Evolutionary conservation across 2,113 vertebrate genomes (phyloP).

Genomic region (Planiliza haematocheilus): DNA sequence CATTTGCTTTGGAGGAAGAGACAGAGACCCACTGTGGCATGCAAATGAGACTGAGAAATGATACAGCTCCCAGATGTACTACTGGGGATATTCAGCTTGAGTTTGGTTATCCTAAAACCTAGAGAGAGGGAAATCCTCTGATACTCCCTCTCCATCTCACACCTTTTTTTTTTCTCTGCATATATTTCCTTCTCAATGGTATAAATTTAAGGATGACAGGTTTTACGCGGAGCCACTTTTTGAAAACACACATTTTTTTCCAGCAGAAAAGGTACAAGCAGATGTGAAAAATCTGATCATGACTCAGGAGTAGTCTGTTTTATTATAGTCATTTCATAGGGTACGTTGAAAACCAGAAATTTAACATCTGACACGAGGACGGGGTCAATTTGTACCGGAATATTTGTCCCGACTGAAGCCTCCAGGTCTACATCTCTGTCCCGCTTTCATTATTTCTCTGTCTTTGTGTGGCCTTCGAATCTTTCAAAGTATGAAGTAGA

Average conservation of each 20-base stretch:
- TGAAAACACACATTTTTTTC: no score
- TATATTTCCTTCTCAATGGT: conserved; percentile 1
- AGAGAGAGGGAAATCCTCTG: background rate
- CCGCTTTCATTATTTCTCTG: background rate
- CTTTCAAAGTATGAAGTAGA: background rate
- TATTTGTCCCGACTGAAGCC: background rate
- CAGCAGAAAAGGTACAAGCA: no score
- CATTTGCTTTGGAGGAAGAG: conserved; percentile 12
- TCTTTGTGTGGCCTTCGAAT: no score
- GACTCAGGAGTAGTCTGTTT: background rate
- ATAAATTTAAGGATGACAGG: conserved; percentile 5
- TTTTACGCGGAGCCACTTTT: background rate
- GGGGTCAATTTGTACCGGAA: no score
- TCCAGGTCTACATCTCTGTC: background rate
- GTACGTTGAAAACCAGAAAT: no score
- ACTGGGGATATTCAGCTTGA: conserved; percentile 1
- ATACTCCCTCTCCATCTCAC: background rate
- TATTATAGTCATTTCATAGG: background rate
- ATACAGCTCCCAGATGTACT: background rate
- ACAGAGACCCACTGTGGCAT: conserved; percentile 13
- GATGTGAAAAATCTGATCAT: no score
- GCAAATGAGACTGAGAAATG: conserved; percentile 13
- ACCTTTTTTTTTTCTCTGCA: background rate
- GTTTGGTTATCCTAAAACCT: conserved; percentile 17
- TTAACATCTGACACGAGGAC: no score